These are phyloP conservation scores for Liodrosophila aerea DNA, from an alignment of 2,888 invertebrate genomes.

Conservation along the genomic window DNA sequence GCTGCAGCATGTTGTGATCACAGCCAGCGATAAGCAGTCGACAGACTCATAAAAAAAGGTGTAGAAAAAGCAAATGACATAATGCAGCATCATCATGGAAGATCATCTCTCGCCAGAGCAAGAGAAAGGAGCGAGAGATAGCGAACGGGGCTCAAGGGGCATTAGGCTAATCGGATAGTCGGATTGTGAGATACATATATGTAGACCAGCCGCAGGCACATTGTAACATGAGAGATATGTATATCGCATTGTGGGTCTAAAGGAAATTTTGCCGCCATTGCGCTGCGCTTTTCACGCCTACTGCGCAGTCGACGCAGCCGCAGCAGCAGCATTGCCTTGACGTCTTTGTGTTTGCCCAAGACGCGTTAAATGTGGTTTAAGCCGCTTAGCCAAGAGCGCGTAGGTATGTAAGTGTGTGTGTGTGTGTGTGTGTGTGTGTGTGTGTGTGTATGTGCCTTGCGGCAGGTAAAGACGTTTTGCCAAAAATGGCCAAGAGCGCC, in stretches of 20 bases:
- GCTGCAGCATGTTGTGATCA: conserved; percentile 57
- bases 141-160: conserved; percentile 37
- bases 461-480: conserved; percentile 35
- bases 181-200: conserved; percentile 33
- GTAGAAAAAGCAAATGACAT: conserved; percentile 74
- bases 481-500: conserved; percentile 46
- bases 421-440: not conserved
- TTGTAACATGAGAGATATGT: not conserved
- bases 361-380: conserved; percentile 78
- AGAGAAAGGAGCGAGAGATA: not conserved
- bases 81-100: conserved; percentile 66
- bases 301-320: conserved; percentile 28
- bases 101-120: conserved; percentile 21
- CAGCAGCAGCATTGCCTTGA: conserved; percentile 20
- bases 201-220: conserved; percentile 1
- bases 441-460: not conserved
- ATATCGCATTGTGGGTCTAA: conserved; percentile 25
- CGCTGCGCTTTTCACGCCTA: conserved; percentile 73
- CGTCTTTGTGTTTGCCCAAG: conserved; percentile 58
- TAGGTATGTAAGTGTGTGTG: conserved; percentile 3
- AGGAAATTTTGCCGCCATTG: conserved; percentile 51
- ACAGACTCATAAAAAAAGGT: conserved; percentile 45
- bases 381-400: conserved; percentile 62
- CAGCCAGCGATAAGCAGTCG: conserved; percentile 40
- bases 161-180: conserved; percentile 77